These are phyloP conservation scores for Lepeophtheirus nordmannii DNA, from an alignment of 2,888 invertebrate species.

Conservation along the genomic window DNA sequence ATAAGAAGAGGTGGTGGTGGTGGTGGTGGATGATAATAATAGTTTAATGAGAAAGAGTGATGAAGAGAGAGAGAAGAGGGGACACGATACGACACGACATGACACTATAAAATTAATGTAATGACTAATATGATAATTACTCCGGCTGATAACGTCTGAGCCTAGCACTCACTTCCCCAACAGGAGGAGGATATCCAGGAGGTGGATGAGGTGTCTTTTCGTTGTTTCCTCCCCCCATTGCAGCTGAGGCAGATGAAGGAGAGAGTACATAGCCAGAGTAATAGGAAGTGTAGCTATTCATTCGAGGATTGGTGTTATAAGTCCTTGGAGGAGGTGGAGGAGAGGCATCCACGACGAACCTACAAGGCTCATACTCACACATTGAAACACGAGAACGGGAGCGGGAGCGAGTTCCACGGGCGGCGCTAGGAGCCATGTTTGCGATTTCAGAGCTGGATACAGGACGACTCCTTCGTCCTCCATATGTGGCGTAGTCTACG, in stretches of 20 bases:
- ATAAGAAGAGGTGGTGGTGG: too few relatives aligned
- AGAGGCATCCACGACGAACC: neutral
- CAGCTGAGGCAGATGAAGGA: neutral
- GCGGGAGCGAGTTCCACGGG: neutral
- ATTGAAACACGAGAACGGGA: constrained; percentile 13
- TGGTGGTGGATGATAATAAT: too few relatives aligned
- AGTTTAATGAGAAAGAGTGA: too few relatives aligned
- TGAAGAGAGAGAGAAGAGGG: too few relatives aligned
- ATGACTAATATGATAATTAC: neutral
- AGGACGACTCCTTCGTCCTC: neutral
- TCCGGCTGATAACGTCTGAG: constrained; percentile 20
- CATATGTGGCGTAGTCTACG: constrained; percentile 9
- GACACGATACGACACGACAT: neutral
- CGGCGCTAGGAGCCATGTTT: neutral
- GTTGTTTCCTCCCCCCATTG: neutral
- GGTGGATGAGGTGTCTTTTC: constrained; percentile 10
- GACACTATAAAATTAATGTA: neutral
- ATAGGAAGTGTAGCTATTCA: neutral
- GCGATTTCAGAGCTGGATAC: neutral
- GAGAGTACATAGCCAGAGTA: neutral
- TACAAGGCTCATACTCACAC: constrained; percentile 9
- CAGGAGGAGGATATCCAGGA: constrained; percentile 5
- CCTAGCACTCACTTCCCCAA: constrained; percentile 19
- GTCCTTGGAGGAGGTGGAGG: constrained; percentile 1
- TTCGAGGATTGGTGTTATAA: neutral